Base-by-base conservation (phyloP, 2,113 vertebrate species). In the Menura novaehollandiae region DNA sequence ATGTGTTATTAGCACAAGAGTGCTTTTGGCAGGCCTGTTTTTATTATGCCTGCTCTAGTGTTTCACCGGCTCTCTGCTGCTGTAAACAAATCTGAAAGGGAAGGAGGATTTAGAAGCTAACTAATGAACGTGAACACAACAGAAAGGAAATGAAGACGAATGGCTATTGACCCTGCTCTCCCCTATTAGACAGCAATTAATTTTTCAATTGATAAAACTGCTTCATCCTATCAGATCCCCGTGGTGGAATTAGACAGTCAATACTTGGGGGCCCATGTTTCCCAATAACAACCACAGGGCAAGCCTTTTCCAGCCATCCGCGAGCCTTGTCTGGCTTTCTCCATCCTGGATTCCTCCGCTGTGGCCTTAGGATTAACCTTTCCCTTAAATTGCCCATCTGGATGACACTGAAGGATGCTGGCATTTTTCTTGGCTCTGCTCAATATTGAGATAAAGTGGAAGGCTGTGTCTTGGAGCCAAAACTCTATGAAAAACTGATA, bases 371-470 rank as follows among this genome's bases (percentile, higher is more conserved):
- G 76, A 82, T 76, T 43, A 81, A 49, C 28, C 6, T 88, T 89
- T 28, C 47, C 37, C 32, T 52, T 96, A 41, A 69, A 87, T 22
- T 87, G 32, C 39, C 41, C 44, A 37, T 89, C 30, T 66, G 37
- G 51, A 85, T 39, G 47, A 91, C 13, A 27, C 1, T 9, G 53
- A 94, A 85, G 43, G 62, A 80, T 91, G 80, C 58, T 86, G 89
- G 86, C 88, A 87, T 58, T 93, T 82, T 22, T 63, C 49, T 74
- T 84, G 91, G 37, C 32, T 85, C 52, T 86, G 46, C 11, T 24
- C 56, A 55, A 18, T 80, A 89, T 79, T 89, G 90, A 95, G 92
- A 91, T 56, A 44, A 97, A 85, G 73, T 89, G 77, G 85, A 88
- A 95, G 80, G 22, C 64, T 77, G 59, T 2, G 5, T 44, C 51